These are phyloP conservation scores for Macropis europaea DNA, from an alignment of 2,888 invertebrate genomes.

Conservation along the genomic window DNA sequence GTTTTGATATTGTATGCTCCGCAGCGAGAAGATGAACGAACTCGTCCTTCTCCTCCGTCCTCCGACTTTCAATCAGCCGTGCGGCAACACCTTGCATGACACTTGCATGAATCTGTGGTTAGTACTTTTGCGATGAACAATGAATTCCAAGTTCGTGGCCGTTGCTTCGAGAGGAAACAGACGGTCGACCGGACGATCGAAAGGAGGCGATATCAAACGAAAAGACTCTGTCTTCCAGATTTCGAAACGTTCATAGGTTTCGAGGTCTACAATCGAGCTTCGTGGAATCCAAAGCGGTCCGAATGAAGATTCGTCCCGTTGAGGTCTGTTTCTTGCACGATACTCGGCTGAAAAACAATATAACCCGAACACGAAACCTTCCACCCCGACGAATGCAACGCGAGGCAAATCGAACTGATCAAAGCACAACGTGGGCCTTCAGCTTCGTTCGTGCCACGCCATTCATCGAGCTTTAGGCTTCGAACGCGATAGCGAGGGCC, in stretches of 20 bases:
- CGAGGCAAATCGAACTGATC: constrained; percentile 63
- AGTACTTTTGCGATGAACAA: constrained; percentile 45
- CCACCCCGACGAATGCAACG: constrained; percentile 67
- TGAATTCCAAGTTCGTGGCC: constrained; percentile 45
- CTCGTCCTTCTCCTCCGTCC: constrained; percentile 18
- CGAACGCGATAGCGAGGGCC: background rate
- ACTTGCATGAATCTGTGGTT: constrained; percentile 61
- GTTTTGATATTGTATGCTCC: too few species aligned
- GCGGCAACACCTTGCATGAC: constrained; percentile 64
- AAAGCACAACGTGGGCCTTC: constrained; percentile 79
- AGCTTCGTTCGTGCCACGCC: constrained; percentile 64
- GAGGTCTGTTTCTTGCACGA: background rate
- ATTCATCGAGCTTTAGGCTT: constrained; percentile 10
- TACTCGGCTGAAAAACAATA: constrained; percentile 13
- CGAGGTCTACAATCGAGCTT: too few species aligned
- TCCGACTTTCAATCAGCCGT: constrained; percentile 41
- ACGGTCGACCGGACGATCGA: background rate
- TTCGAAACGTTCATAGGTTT: too few species aligned
- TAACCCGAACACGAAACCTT: constrained; percentile 66
- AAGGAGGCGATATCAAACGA: too few species aligned
- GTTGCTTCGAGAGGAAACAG: constrained; percentile 20
- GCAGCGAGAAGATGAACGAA: too few species aligned
- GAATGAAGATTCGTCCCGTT: too few species aligned
- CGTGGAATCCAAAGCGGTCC: too few species aligned
- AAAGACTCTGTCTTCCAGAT: background rate